Percentiles rank a stretch among this genome's conserved stretches.
Conservation (phyloP, 2,888 invertebrate species). For the Rhabditoides inermis region DNA sequence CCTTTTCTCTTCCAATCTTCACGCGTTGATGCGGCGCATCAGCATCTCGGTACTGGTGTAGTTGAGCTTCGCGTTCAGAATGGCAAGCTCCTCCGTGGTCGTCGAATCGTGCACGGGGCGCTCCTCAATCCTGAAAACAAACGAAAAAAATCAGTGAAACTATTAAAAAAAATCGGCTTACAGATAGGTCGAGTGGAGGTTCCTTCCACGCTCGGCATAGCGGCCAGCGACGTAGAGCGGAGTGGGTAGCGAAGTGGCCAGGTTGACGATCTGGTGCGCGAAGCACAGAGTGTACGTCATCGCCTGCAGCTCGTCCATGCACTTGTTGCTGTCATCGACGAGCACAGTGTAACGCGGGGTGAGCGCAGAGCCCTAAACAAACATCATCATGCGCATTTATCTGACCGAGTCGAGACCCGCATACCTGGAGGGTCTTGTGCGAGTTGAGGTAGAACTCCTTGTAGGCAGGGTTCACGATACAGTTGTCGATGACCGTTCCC, state of each 20-base stretch:
- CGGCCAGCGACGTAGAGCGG: constrained; percentile 42
- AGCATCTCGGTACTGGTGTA: constrained; percentile 1
- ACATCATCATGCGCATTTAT: neutral
- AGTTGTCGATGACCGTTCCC: constrained; percentile 39
- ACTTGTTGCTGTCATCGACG: constrained; percentile 25
- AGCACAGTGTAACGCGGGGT: constrained; percentile 45
- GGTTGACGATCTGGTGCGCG: constrained; percentile 39
- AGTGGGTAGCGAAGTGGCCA: constrained; percentile 35
- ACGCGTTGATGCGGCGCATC: constrained; percentile 6
- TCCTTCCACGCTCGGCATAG: constrained; percentile 37
- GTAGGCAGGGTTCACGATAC: constrained; percentile 28
- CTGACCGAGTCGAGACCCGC: neutral
- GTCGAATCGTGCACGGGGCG: neutral
- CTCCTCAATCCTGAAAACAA: neutral
- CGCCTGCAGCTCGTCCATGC: constrained; percentile 32
- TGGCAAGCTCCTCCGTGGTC: neutral
- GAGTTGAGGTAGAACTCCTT: constrained; percentile 43
- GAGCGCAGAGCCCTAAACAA: constrained; percentile 43
- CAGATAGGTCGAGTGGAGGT: neutral
- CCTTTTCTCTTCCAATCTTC: no score
- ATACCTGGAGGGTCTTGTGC: constrained; percentile 42
- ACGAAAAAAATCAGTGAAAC: no score
- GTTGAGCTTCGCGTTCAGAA: neutral
- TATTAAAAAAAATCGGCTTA: constrained; percentile 1
- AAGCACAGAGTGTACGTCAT: constrained; percentile 33